A percentile compares a stretch with the other conserved stretches of the same genome.
Conservation (phyloP, 2,113 vertebrate species). For the Numida meleagris region DNA sequence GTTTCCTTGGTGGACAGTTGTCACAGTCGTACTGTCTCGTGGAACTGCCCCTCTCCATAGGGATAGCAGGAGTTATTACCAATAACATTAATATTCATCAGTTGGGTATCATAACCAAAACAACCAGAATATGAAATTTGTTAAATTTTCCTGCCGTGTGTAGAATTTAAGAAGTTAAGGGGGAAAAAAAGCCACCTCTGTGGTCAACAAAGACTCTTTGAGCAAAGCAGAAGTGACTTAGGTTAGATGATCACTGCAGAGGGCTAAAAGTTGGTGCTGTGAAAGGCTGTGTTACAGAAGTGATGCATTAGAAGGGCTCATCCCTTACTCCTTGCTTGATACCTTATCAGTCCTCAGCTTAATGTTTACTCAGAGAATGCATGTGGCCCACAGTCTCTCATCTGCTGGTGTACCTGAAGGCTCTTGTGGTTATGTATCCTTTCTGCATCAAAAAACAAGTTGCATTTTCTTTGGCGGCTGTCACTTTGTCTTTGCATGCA, state of each 20-base stretch:
- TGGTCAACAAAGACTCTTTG: neutral
- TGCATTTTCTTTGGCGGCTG: slow-evolving; percentile 33
- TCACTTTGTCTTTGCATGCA: slow-evolving; percentile 44
- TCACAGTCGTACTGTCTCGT: neutral
- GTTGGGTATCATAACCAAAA: neutral
- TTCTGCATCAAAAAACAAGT: neutral
- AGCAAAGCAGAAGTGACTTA: neutral
- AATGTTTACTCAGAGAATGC: neutral
- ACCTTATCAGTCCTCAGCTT: neutral
- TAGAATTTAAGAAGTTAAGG: neutral
- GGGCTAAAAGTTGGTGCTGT: slow-evolving; percentile 36
- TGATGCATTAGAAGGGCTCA: slow-evolving; percentile 45
- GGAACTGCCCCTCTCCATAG: neutral
- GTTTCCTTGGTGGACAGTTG: neutral
- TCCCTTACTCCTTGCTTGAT: slow-evolving; percentile 48
- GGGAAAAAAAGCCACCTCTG: neutral
- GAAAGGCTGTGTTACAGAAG: slow-evolving; percentile 67
- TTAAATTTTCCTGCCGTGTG: neutral
- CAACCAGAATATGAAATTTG: neutral
- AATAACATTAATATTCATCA: neutral
- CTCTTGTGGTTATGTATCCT: neutral
- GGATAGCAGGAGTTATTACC: neutral
- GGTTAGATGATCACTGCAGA: neutral
- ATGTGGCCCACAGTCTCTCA: neutral
- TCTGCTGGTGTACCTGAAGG: slow-evolving; percentile 12